Base-by-base conservation (phyloP, 2,888 invertebrate species). In the Troides helena region DNA sequence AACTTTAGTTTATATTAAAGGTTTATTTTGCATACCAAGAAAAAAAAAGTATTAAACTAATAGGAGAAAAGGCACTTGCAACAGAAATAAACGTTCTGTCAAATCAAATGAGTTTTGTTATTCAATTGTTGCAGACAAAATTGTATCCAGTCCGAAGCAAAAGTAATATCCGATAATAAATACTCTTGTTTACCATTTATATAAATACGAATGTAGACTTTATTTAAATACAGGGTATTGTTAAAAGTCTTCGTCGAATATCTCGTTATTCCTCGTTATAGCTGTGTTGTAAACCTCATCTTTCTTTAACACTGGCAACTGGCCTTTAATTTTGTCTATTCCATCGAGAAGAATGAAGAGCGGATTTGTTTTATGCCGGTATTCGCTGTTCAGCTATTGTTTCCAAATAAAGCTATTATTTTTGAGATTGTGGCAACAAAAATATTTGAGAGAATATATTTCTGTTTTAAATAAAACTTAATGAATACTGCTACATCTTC, bases 81-180 rank as follows among this genome's bases (percentile, higher is more conserved):
- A 46, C 43, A 43, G 18, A 23, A 65, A 56, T 65, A 57, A 65
- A 65, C 46, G 46, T 46, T 25, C 25, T 58, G 30, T 65, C 18
- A 65, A 65, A 65, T 65, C 30, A 0, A 65, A 46, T 57, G 30
- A 65, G 65, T 65, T 65, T 65, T 59, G 43, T n/a, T 65, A 23
- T 59, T 59, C 65, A 65, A 6, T 46, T 25, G 65, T 59, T 65
- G 65, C 57, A 17, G 10, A 23, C 25, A 25, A 46, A 59, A 59
- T 65, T 65, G 50, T 59, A 65, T 65, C 59, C 65, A 14, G 30
- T 30, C 1, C n/a, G 30, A 59, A 50, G 25, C 46, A 30, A 43
- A 59, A 65, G 59, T 59, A 59, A 25, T 59, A 65, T 60, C 36
- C n/a, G 25, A 50, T 43, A 43, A 43, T 46, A 65, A 65, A 65